Evolutionary conservation across 1,140 invertebrate genomes (phyloP).

Genomic region (Trigoniulus corallinus): DNA sequence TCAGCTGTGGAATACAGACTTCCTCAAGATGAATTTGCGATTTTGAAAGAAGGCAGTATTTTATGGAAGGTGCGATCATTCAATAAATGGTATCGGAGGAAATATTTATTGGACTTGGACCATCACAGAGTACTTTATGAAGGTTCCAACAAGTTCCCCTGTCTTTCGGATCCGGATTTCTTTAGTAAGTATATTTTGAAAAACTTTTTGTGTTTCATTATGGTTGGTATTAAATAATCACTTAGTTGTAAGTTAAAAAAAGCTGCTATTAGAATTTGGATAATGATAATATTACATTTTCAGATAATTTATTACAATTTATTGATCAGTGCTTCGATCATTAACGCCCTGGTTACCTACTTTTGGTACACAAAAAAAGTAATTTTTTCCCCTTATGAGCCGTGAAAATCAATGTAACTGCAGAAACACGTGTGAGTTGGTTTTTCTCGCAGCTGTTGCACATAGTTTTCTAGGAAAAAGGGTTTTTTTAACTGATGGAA

Average conservation of each 20-base stretch:
- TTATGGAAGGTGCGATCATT: conserved; percentile 24
- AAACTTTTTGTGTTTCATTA: background rate
- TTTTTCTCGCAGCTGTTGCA: no score
- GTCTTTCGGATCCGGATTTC: conserved; percentile 9
- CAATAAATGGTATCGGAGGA: conserved; percentile 21
- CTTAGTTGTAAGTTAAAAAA: background rate
- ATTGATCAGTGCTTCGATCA: no score
- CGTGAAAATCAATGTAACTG: no score
- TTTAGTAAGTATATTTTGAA: background rate
- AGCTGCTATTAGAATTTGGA: background rate
- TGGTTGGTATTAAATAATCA: background rate
- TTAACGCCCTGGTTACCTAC: no score
- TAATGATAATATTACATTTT: background rate
- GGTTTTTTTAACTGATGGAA: no score
- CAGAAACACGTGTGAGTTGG: no score
- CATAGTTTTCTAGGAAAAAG: no score
- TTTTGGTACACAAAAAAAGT: no score
- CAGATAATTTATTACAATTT: no score
- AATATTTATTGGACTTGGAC: conserved; percentile 21
- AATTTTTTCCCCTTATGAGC: no score
- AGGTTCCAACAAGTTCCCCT: conserved; percentile 20
- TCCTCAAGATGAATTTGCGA: conserved; percentile 18
- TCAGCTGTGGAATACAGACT: conserved; percentile 11
- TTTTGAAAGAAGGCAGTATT: conserved; percentile 18
- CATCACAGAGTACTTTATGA: conserved; percentile 20